Percentiles rank a stretch among this genome's conserved stretches.
Conservation (phyloP, 1,140 invertebrate genomes). For the Camponotus pennsylvanicus region DNA sequence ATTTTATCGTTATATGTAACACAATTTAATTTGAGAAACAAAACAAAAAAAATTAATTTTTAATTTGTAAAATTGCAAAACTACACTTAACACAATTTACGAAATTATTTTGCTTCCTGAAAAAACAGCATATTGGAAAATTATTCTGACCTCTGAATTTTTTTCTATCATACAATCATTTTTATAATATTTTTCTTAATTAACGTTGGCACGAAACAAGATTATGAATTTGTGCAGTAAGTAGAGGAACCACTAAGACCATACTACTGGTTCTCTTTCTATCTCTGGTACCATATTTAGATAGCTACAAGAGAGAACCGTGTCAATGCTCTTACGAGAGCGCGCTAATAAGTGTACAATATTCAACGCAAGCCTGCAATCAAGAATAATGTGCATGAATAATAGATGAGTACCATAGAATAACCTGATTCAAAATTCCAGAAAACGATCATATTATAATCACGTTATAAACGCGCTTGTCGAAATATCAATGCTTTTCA, state of each 20-base stretch:
- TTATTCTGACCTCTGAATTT: not conserved
- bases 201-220: slow-evolving; percentile 7
- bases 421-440: slow-evolving; percentile 36
- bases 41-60: too few relatives aligned
- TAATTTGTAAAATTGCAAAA: slow-evolving; percentile 3
- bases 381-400: slow-evolving; percentile 54
- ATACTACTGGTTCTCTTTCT: not conserved
- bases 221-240: slow-evolving; percentile 13
- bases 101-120: not conserved
- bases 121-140: not conserved
- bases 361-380: slow-evolving; percentile 56
- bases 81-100: not conserved
- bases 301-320: not conserved
- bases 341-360: slow-evolving; percentile 57
- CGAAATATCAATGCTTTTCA: not conserved
- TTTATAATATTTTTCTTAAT: slow-evolving; percentile 25
- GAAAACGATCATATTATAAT: slow-evolving; percentile 47
- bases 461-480: slow-evolving; percentile 3
- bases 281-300: not conserved
- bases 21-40: too few relatives aligned
- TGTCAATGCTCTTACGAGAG: slow-evolving; percentile 39
- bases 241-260: not conserved
- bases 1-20: too few relatives aligned
- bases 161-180: not conserved
- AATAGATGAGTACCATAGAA: slow-evolving; percentile 36